A percentile compares a stretch with the other conserved stretches of the same genome.
phyloP scores from a whole-genome alignment of 2,888 invertebrate genomes.

The Spatulosminthurus flaviceps region DNA sequence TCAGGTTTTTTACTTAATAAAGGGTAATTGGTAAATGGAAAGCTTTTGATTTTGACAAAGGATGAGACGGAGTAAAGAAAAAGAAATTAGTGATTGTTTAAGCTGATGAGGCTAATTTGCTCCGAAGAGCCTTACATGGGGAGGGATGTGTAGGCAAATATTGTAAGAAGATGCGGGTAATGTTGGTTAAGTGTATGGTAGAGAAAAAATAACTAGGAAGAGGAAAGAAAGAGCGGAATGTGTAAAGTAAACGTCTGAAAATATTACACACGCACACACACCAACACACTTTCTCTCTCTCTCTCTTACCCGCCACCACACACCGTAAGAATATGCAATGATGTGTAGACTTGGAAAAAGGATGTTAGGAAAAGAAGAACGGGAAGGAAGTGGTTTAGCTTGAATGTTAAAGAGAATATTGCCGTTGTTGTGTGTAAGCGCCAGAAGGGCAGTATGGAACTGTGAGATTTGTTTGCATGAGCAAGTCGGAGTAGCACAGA shows the following conservation, averaged over 20 bases:
- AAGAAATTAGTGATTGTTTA: too few species aligned
- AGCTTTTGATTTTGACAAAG: too few species aligned
- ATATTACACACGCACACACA: too few species aligned
- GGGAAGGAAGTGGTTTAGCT: constrained; percentile 43
- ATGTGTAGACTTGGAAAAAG: not conserved
- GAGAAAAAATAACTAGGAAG: not conserved
- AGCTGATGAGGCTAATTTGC: too few species aligned
- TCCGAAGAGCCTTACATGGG: not conserved
- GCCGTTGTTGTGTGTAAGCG: constrained; percentile 26
- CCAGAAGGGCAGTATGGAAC: constrained; percentile 33
- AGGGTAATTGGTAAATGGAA: too few species aligned
- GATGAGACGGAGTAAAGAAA: too few species aligned
- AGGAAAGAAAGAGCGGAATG: not conserved
- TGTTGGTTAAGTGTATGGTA: not conserved
- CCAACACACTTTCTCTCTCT: not conserved
- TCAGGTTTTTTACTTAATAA: too few species aligned
- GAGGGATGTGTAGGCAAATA: not conserved
- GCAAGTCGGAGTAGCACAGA: too few species aligned
- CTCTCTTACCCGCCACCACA: constrained; percentile 1
- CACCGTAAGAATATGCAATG: too few species aligned
- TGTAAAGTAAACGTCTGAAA: too few species aligned
- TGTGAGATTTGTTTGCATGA: constrained; percentile 44
- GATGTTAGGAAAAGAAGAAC: constrained; percentile 12
- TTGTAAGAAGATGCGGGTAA: not conserved
- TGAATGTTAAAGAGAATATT: constrained; percentile 31